Base-by-base conservation (phyloP, 92 coral and sea anemone genomes). In the Zoanthus gigantus region DNA sequence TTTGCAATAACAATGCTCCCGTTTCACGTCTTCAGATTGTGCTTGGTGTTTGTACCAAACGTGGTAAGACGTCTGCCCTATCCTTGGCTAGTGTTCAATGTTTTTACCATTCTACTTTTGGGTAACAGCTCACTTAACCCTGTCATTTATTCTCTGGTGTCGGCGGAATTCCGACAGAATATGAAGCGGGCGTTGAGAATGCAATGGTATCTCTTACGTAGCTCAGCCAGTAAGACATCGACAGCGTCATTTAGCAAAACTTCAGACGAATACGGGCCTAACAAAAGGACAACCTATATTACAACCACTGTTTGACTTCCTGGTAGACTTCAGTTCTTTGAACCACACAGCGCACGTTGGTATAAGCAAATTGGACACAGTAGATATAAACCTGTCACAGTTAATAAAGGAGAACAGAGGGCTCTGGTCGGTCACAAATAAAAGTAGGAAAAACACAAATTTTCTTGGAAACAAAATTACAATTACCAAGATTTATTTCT, bases 1-100 rank as follows among this genome's bases (percentile, higher is more conserved):
- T 97, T 97, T 72, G 91, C 96, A 53, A 48, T 92, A 53, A 95
- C 99, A 11, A 97, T 97, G 99, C 90, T 97, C 32, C 99, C 99
- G 0, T 95, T 97, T 74, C 98, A 96, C 48, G 88, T 87, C 8
- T 94, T 97, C 77, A 94, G 95, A 56, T 79, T 93, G 67, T 90
- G 90, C 11, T 68, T 77, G 29, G 86, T 91, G 67, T 93, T 97
- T 86, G 82, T 92, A 0, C 32, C 68, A 34, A 71, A 65, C 50
- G 1, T 81, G 12, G 74, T 88, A 17, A 31, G 23, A 0, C 45
- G 16, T 31, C 85, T 89, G 71, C 87, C 91, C 31, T 94, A 93
- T 78, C 93, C 93, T 67, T 91, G 97, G 92, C 90, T 95, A 15
- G 89, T 95, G 45, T 95, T 90, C 61, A 91, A 93, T 47, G 84